phyloP scores from a whole-genome alignment of 2,113 vertebrate species.

The Onychostoma macrolepis region DNA sequence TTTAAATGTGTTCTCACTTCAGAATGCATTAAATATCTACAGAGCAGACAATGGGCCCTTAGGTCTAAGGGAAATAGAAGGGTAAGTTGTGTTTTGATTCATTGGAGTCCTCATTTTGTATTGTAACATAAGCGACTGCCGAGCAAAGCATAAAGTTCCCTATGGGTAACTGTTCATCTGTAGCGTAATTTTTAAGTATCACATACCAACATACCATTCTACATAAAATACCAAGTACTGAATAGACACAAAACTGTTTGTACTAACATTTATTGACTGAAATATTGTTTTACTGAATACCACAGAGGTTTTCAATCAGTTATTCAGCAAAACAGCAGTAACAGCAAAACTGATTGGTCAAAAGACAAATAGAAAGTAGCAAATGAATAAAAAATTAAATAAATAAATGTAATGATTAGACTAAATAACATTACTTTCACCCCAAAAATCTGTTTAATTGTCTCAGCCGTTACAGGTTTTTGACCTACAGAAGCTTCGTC shows the following conservation, averaged over 20 bases:
- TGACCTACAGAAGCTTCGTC: neutral
- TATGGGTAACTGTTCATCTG: no score
- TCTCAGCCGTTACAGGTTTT: neutral
- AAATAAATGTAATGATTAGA: no score
- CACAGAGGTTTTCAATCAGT: neutral
- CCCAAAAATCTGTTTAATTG: neutral
- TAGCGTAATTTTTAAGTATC: no score
- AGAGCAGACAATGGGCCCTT: neutral
- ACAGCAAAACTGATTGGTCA: neutral
- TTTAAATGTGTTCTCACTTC: neutral
- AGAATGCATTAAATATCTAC: neutral
- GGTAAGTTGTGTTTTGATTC: neutral
- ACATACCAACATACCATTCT: no score
- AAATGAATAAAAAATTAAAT: no score
- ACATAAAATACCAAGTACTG: no score
- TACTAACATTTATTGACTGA: neutral
- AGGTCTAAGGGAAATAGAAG: neutral
- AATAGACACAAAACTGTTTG: no score
- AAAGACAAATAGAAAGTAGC: neutral
- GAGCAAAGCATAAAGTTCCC: no score
- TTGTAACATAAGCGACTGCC: no score
- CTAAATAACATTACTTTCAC: no score
- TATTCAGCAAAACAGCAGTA: neutral
- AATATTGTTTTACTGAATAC: neutral
- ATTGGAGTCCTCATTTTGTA: no score